These are phyloP conservation scores for Thinocorus orbignyianus DNA, from an alignment of 2,113 vertebrate species.

Conservation along the genomic window DNA sequence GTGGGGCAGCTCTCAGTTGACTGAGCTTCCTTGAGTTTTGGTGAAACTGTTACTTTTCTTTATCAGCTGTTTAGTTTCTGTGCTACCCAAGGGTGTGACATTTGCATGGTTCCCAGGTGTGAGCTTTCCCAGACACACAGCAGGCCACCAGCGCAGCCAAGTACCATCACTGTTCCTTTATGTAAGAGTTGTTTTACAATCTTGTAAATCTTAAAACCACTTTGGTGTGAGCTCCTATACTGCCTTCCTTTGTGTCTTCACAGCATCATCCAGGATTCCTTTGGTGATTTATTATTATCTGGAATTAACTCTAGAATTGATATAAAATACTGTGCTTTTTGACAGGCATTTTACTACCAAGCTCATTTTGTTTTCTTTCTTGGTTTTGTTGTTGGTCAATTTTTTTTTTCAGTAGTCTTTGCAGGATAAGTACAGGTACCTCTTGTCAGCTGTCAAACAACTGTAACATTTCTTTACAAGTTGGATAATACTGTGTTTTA, in stretches of 20 bases:
- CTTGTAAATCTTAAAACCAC: neutral
- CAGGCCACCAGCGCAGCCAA: neutral
- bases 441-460: neutral
- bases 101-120: neutral
- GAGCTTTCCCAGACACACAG: neutral
- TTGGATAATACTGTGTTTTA: neutral
- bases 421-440: neutral
- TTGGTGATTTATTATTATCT: neutral
- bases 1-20: neutral
- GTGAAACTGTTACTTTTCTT: neutral
- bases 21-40: neutral
- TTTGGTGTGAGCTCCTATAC: neutral
- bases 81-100: neutral
- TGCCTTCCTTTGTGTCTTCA: neutral
- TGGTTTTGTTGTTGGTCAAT: neutral
- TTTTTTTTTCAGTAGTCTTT: neutral
- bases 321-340: neutral
- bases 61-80: neutral
- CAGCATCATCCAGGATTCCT: neutral
- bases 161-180: neutral
- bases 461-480: neutral
- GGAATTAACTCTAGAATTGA: neutral
- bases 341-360: neutral
- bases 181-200: neutral
- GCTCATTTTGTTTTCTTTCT: neutral